These are phyloP conservation scores for Aricia artaxerxes DNA, from an alignment of 2,888 invertebrate genomes.

Conservation along the genomic window DNA sequence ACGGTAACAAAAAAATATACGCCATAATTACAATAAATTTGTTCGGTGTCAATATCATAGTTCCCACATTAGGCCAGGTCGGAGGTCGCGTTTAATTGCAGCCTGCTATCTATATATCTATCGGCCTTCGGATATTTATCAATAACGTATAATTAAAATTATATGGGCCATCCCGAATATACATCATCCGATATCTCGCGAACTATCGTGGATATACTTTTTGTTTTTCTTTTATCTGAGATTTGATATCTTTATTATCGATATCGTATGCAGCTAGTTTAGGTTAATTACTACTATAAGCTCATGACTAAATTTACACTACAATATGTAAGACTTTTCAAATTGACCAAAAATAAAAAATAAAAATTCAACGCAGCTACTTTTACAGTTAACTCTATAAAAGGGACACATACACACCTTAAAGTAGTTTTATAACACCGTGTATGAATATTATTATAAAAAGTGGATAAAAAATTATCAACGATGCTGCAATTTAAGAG, in stretches of 20 bases:
- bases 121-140: slow-evolving; percentile 74
- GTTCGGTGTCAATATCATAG: slow-evolving; percentile 58
- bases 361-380: too few species aligned
- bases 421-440: too few species aligned
- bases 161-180: slow-evolving; percentile 60
- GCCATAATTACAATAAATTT: slow-evolving; percentile 35
- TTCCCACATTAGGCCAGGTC: slow-evolving; percentile 76
- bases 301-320: too few species aligned
- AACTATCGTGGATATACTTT: neutral
- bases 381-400: too few species aligned
- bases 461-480: too few species aligned
- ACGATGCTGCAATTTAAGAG: too few species aligned
- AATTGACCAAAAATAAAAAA: too few species aligned
- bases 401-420: too few species aligned
- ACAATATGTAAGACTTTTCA: too few species aligned
- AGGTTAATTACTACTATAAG: too few species aligned
- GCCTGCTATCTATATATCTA: slow-evolving; percentile 71
- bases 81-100: slow-evolving; percentile 76
- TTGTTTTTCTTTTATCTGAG: neutral
- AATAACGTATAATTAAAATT: slow-evolving; percentile 80
- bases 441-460: too few species aligned
- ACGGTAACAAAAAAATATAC: neutral
- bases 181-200: slow-evolving; percentile 32
- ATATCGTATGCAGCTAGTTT: too few species aligned
- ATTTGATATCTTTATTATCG: neutral